phyloP scores from a whole-genome alignment of 2,113 vertebrate genomes.

The western clawed frog (Xenopus tropicalis) region UCB_Xtro_10.0 CM004443.2:20169501-20170000 shows the following conservation, averaged over 20 bases:
- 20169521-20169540: too few relatives aligned
- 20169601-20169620: background rate
- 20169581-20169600: background rate
- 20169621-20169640: background rate
- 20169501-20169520: too few relatives aligned
- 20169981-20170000: too few relatives aligned
- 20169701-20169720: background rate
- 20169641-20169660: slow-evolving; percentile 4
- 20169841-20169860: background rate
- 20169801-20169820: background rate
- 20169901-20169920: slow-evolving; percentile 27
- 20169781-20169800: background rate
- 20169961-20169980: too few relatives aligned
- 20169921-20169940: slow-evolving; percentile 22
- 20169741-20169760: background rate
- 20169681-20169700: background rate
- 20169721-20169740: slow-evolving; percentile 24
- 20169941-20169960: background rate
- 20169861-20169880: slow-evolving; percentile 23
- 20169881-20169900: slow-evolving; percentile 3
- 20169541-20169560: too few relatives aligned
- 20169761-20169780: slow-evolving; percentile 17
- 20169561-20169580: too few relatives aligned
- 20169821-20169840: slow-evolving; percentile 21
- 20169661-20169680: background rate